phyloP scores from a whole-genome alignment of 2,797 vertebrate genomes.

The Psittacula echo region DNA sequence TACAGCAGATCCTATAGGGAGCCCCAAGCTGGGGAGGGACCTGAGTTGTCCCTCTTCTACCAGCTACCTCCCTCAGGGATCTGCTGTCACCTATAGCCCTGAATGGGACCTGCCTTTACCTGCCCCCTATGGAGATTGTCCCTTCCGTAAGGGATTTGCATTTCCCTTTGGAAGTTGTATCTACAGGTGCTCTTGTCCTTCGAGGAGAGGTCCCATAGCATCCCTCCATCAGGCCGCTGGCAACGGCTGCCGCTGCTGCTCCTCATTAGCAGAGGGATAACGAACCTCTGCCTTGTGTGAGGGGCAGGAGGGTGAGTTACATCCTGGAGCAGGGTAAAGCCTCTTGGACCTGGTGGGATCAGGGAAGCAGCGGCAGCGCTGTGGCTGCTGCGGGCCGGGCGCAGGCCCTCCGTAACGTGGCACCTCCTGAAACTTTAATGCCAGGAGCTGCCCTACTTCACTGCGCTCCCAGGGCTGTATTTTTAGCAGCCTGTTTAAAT shows the following conservation, averaged over 20 bases:
- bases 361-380: fast-evolving
- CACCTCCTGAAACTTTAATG: neutral
- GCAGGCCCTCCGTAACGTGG: neutral
- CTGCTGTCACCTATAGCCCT: neutral
- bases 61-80: fast-evolving
- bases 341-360: neutral
- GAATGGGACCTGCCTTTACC: fast-evolving
- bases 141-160: neutral
- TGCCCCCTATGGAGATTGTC: neutral
- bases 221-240: neutral
- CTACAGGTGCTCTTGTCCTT: neutral
- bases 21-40: fast-evolving
- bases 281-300: neutral
- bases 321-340: neutral
- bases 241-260: fast-evolving
- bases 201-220: neutral
- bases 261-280: fast-evolving
- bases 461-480: neutral
- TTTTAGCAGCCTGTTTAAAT: neutral
- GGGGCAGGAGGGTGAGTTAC: neutral
- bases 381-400: neutral
- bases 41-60: fast-evolving
- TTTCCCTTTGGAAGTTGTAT: neutral
- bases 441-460: neutral
- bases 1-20: neutral